These are phyloP conservation scores for Tachysurus fulvidraco DNA, from an alignment of 2,113 vertebrate species.

Conservation along the genomic window DNA sequence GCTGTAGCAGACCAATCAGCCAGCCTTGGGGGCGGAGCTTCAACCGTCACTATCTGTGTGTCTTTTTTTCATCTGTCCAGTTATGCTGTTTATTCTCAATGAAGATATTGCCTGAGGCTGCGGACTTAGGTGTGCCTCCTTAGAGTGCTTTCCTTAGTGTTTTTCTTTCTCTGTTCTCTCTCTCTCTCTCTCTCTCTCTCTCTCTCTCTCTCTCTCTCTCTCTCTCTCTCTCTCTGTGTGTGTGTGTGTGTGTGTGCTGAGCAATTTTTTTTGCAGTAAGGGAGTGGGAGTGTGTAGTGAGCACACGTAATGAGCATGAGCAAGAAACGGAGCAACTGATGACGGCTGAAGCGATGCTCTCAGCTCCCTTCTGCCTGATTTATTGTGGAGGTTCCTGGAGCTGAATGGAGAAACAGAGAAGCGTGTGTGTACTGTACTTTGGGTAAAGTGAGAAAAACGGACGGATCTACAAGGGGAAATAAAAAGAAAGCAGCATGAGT, in stretches of 20 bases:
- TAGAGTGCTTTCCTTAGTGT: background rate
- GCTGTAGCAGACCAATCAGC: constrained; percentile 40
- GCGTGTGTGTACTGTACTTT: constrained; percentile 66
- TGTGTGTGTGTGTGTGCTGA: background rate
- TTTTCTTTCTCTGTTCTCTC: background rate
- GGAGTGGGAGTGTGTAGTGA: background rate
- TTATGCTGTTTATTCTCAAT: constrained; percentile 42
- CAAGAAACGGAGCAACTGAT: constrained; percentile 48
- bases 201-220: background rate
- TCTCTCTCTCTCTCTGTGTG: background rate
- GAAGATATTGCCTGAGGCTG: constrained; percentile 37
- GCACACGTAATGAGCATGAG: constrained; percentile 31
- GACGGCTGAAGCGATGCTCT: constrained; percentile 63
- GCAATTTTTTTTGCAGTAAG: background rate
- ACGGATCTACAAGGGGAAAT: background rate
- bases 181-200: background rate
- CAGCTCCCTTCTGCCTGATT: constrained; percentile 72
- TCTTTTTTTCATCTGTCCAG: constrained; percentile 34
- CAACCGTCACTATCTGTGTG: constrained; percentile 37
- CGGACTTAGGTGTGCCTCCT: constrained; percentile 29
- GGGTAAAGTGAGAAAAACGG: constrained; percentile 61
- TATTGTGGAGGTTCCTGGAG: constrained; percentile 72
- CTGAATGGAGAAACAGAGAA: constrained; percentile 77
- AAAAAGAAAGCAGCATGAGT: background rate
- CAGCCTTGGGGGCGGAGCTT: constrained; percentile 41